Conservation (phyloP, 2,888 invertebrate genomes). For the Operophtera brumata region DNA sequence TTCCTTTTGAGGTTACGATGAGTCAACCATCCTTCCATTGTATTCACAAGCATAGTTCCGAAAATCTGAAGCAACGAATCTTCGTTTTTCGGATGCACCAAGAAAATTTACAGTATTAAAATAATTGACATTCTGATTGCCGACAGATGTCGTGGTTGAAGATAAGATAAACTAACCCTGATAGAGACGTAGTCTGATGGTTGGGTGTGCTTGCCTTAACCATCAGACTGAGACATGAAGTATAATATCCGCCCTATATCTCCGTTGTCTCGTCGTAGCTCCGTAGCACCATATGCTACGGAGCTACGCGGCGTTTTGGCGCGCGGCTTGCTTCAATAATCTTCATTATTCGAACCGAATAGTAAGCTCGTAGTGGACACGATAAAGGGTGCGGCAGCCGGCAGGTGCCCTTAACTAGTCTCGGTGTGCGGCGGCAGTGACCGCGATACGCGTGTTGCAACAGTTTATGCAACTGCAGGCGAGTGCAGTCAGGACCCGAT, state of each 20-base stretch:
- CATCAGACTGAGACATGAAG: not conserved
- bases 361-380: conserved; percentile 21
- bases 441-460: conserved; percentile 75
- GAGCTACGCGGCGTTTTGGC: conserved; percentile 1
- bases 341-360: not conserved
- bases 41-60: not conserved
- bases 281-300: conserved; percentile 11
- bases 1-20: conserved; percentile 11
- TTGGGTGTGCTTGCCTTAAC: not conserved
- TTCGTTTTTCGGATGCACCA: too few relatives aligned
- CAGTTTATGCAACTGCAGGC: conserved; percentile 74
- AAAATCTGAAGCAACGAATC: too few relatives aligned
- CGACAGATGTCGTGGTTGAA: too few relatives aligned
- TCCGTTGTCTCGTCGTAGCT: not conserved
- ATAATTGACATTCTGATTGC: too few relatives aligned
- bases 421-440: conserved; percentile 68
- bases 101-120: too few relatives aligned
- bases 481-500: conserved; percentile 69
- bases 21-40: conserved; percentile 14
- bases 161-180: too few relatives aligned
- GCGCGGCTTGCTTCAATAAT: not conserved
- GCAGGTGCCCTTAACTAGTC: conserved; percentile 61
- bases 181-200: too few relatives aligned
- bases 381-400: conserved; percentile 64
- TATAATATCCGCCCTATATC: not conserved